Base-by-base conservation (phyloP, 2,888 invertebrate species). In the Calameuta idolon region DNA sequence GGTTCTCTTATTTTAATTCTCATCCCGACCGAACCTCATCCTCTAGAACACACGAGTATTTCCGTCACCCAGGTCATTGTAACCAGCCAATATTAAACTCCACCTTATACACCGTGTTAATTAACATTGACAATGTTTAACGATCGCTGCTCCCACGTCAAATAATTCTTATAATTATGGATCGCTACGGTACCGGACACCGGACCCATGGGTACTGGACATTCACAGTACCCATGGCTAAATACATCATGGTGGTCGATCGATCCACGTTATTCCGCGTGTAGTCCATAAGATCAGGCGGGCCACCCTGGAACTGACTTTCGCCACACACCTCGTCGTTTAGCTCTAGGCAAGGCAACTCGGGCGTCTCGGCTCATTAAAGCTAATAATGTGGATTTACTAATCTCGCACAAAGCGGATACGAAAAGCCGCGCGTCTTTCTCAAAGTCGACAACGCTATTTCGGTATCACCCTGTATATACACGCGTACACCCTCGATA, bases 331-430 rank as follows among this genome's bases (percentile, higher is more conserved):
- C 87, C 86, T 87, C 83, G 88, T 83, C 84, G 82, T 83, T 74
- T 85, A 76, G 85, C 85, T 85, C 80, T 80, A 84, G 88, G 88
- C 85, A 86, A 86, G 85, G 86, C 86, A 85, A 85, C 85, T 82
- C 86, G 85, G 55, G 84, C 85, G 86, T 86, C 86, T 85, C 83
- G 86, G 87, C 87, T 90, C 89, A 89, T 90, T 90, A 89, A 89
- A 88, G 86, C 87, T 89, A 90, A 90, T 88, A 90, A 89, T 88
- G 89, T 87, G 86, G 89, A 88, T 90, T 89, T 90, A 88, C 88
- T 88, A 89, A 89, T 88, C 88, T 88, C 87, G 82, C 86, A 76
- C 76, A 76, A 76, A 76, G 78, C 75, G 78, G 76, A 78, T 75
- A 78, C 75, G 55, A 9, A 23, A 55, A 35, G 69, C 78, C 34